Evolutionary conservation across 2,797 vertebrate species (phyloP).

Genomic region (Bryconaethiops microstoma): DNA sequence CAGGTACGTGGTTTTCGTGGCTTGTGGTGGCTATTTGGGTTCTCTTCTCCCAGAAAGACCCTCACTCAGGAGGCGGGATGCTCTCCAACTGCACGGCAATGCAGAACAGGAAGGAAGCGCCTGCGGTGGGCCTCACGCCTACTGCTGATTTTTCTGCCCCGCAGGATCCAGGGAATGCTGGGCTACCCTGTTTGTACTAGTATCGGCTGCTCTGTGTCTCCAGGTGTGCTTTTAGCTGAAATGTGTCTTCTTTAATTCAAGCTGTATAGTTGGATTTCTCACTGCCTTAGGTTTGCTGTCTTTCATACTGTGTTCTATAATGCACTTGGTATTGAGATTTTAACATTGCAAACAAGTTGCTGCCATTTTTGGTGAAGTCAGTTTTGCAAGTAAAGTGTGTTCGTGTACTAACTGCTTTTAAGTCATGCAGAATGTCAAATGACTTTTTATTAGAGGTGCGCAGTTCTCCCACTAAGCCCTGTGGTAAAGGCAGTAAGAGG

Average conservation of each 20-base stretch:
- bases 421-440: too few relatives aligned
- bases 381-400: background rate
- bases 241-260: background rate
- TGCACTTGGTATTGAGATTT: background rate
- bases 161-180: slow-evolving; percentile 71
- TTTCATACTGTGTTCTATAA: background rate
- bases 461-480: slow-evolving; percentile 72
- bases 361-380: background rate
- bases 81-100: slow-evolving; percentile 60
- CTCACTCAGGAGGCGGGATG: background rate
- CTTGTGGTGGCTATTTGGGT: slow-evolving; percentile 72
- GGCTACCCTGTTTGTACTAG: slow-evolving; percentile 71
- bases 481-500: slow-evolving; percentile 80
- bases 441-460: slow-evolving; percentile 70
- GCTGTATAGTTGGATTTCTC: too few relatives aligned
- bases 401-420: too few relatives aligned
- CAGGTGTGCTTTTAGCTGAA: slow-evolving; percentile 67
- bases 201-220: slow-evolving; percentile 70
- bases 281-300: background rate
- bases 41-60: slow-evolving; percentile 42
- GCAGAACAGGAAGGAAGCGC: slow-evolving; percentile 71
- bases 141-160: slow-evolving; percentile 75
- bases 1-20: slow-evolving; percentile 69
- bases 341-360: too few relatives aligned
- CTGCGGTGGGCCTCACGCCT: slow-evolving; percentile 64